Percentiles rank a stretch among this genome's conserved stretches.
phyloP scores from a whole-genome alignment of 2,113 vertebrate species.

The Chelonoidis abingdonii region DNA sequence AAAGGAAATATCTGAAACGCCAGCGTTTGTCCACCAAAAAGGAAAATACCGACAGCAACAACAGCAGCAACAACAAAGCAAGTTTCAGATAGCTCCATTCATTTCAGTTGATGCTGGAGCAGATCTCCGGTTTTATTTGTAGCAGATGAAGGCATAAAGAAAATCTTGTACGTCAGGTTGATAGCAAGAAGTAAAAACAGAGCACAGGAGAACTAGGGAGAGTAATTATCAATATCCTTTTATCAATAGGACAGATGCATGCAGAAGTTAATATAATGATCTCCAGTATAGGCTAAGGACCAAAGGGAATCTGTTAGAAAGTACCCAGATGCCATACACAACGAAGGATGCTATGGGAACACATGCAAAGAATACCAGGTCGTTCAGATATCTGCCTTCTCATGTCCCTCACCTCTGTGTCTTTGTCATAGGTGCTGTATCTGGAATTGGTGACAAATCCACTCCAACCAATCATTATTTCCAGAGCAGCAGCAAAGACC shows the following conservation, averaged over 20 bases:
- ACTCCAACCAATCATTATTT: background rate
- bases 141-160: background rate
- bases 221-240: background rate
- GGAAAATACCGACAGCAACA: background rate
- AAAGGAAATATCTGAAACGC: constrained; percentile 6
- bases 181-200: background rate
- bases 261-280: background rate
- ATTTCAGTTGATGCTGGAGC: background rate
- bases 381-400: background rate
- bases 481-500: background rate
- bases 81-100: background rate
- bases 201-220: background rate
- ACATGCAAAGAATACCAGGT: background rate
- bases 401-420: accelerated
- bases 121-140: background rate
- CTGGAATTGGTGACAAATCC: background rate
- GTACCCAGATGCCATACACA: background rate
- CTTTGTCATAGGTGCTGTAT: background rate
- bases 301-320: background rate
- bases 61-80: background rate
- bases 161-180: background rate
- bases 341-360: accelerated
- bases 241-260: background rate
- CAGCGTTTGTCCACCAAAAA: background rate
- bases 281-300: background rate